These are phyloP conservation scores for Typhlichthys eigenmanni DNA, from an alignment of 2,797 vertebrate species.

Conservation along the genomic window DNA sequence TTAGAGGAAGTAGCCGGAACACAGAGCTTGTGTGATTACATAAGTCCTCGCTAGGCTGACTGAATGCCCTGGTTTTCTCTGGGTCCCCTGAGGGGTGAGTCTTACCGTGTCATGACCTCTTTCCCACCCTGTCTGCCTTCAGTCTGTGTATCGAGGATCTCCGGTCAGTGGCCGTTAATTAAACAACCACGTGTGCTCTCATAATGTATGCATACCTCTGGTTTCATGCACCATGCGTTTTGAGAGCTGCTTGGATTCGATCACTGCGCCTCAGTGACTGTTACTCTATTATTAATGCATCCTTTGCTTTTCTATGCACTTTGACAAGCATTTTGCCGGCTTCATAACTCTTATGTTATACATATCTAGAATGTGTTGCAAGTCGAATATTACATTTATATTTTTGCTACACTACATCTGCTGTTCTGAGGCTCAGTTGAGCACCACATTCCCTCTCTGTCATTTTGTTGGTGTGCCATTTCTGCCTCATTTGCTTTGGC, in stretches of 20 bases:
- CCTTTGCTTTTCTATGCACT: slow-evolving; percentile 18
- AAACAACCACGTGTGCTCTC: slow-evolving; percentile 47
- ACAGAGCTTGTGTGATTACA: slow-evolving; percentile 47
- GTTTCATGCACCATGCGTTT: slow-evolving; percentile 55
- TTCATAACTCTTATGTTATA: background rate
- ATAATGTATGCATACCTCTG: slow-evolving; percentile 53
- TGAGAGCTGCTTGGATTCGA: slow-evolving; percentile 29
- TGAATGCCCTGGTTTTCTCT: slow-evolving; percentile 55
- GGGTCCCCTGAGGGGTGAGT: slow-evolving; percentile 50
- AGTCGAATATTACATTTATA: slow-evolving; percentile 20
- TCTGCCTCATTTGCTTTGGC: slow-evolving; percentile 49
- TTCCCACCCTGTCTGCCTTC: slow-evolving; percentile 78
- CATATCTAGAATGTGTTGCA: too few relatives aligned
- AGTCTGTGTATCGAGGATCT: slow-evolving; percentile 97
- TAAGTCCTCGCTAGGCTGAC: slow-evolving; percentile 48
- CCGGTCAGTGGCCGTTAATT: slow-evolving; percentile 86
- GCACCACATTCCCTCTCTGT: slow-evolving; percentile 15
- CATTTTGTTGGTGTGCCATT: slow-evolving; percentile 41
- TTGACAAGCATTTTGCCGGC: slow-evolving; percentile 34
- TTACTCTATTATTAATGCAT: slow-evolving; percentile 12
- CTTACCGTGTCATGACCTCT: slow-evolving; percentile 74
- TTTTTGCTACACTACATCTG: slow-evolving; percentile 31
- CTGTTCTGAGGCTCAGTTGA: slow-evolving; percentile 21
- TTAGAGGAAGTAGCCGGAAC: slow-evolving; percentile 33
- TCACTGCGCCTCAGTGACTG: slow-evolving; percentile 13